Conservation (phyloP, 2,888 invertebrate species). For the Aproaerema taeniolella region DNA sequence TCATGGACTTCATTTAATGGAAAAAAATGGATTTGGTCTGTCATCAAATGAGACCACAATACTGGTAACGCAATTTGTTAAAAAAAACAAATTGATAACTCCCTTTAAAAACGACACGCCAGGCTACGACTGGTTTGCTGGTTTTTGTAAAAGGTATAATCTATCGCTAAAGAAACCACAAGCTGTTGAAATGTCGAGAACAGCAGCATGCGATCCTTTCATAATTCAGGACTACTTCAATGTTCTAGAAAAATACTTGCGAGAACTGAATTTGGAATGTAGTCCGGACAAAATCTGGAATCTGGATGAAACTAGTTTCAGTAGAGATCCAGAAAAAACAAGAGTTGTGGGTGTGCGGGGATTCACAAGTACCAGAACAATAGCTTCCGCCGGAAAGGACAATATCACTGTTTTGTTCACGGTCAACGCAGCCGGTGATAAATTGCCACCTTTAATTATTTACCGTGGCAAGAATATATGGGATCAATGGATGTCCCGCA, state of each 20-base stretch:
- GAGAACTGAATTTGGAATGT: slow-evolving; percentile 18
- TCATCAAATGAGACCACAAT: slow-evolving; percentile 13
- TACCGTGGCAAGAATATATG: background rate
- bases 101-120: slow-evolving; percentile 18
- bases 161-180: slow-evolving; percentile 19
- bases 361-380: background rate
- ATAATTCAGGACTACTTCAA: slow-evolving; percentile 20
- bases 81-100: slow-evolving; percentile 5
- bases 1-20: slow-evolving; percentile 16
- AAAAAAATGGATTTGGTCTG: slow-evolving; percentile 19
- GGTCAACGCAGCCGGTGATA: background rate
- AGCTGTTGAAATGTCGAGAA: slow-evolving; percentile 22
- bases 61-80: background rate
- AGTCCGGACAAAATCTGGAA: background rate
- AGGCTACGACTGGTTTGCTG: slow-evolving; percentile 20
- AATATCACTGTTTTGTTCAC: background rate
- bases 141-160: slow-evolving; percentile 17
- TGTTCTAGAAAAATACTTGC: slow-evolving; percentile 14
- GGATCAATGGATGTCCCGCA: background rate
- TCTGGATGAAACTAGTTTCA: background rate
- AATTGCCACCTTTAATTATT: background rate
- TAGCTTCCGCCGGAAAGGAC: background rate
- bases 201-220: slow-evolving; percentile 22
- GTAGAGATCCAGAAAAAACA: background rate
- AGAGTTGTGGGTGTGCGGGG: background rate